Percentiles rank a stretch among this genome's conserved stretches.
phyloP scores from a whole-genome alignment of 1,140 invertebrate genomes.

The Bombus pyrosoma region DNA sequence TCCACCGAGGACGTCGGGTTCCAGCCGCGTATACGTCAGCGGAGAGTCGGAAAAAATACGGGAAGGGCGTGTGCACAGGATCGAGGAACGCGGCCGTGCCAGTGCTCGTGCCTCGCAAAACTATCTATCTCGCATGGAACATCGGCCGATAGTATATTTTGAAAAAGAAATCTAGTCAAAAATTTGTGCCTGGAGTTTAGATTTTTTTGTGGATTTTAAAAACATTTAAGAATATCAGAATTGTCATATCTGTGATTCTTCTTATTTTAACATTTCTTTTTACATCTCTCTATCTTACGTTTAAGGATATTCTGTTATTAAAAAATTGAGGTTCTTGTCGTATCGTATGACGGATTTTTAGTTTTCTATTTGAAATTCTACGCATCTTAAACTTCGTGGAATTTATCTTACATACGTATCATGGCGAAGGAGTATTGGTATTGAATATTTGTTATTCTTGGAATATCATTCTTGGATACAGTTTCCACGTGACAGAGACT shows the following conservation, averaged over 20 bases:
- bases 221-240: too few relatives aligned
- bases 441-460: not conserved
- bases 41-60: slow-evolving; percentile 5
- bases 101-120: not conserved
- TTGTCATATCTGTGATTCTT: too few relatives aligned
- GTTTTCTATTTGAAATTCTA: not conserved
- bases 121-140: not conserved
- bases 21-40: slow-evolving; percentile 38
- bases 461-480: not conserved
- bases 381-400: not conserved
- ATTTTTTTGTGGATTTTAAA: too few relatives aligned
- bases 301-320: too few relatives aligned
- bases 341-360: not conserved
- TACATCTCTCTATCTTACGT: too few relatives aligned
- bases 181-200: too few relatives aligned
- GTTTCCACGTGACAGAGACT: not conserved
- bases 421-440: not conserved
- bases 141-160: not conserved
- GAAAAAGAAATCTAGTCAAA: not conserved
- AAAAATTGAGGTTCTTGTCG: too few relatives aligned
- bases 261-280: too few relatives aligned
- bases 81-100: slow-evolving; percentile 32
- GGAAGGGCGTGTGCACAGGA: slow-evolving; percentile 45
- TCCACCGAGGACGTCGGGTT: slow-evolving; percentile 53
- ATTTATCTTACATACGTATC: not conserved